Base-by-base conservation (phyloP, 2,797 vertebrate species). In the Carapus acus region DNA sequence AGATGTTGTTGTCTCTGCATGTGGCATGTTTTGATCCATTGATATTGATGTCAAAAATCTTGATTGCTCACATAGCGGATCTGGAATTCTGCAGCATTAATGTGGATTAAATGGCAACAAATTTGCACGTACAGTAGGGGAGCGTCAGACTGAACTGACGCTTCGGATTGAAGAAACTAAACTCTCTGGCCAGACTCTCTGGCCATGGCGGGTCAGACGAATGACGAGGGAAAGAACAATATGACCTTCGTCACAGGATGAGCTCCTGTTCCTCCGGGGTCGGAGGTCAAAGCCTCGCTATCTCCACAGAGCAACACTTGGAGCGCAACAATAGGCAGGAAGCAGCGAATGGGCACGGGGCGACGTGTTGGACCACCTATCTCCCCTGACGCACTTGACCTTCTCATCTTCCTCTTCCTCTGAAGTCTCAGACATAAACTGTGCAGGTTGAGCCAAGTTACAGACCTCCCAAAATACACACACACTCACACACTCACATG, bases 251-350 rank as follows among this genome's bases (percentile, higher is more conserved):
- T 46, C 6, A 31, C 74, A 80, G 85, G 80, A 86, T 76, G 71
- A 73, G 74, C 61, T 75, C 62, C 83, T 77, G 76, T 71, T 77
- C 75, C 33, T 55, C 55, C 4, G 17, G 59, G 51, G 74, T 74
- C 73, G 65, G 63, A 77, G 67, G 73, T 69, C 61, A 65, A 63
- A 61, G 41, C 41, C 53, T 61, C 43, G 56, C 77, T 80, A 78
- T 87, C 71, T 77, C 46, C 49, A 41, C 22, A 38, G 65, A 60
- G 71, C 65, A 74, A 79, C 76, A 73, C 47, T 42, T 47, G 33
- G 17, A 9, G 54, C 1, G 44, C 50, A 70, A 83, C 80, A 77
- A 73, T 83, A 89, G 89, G 88, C 87, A 87, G 88, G 87, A 89
- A 87, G 80, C 79, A 85, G 85, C 78, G 84, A 79, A 89, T 76